A percentile compares a stretch with the other conserved stretches of the same genome.
Conservation (phyloP, 2,888 invertebrate genomes). For the Amorpha juglandis region DNA sequence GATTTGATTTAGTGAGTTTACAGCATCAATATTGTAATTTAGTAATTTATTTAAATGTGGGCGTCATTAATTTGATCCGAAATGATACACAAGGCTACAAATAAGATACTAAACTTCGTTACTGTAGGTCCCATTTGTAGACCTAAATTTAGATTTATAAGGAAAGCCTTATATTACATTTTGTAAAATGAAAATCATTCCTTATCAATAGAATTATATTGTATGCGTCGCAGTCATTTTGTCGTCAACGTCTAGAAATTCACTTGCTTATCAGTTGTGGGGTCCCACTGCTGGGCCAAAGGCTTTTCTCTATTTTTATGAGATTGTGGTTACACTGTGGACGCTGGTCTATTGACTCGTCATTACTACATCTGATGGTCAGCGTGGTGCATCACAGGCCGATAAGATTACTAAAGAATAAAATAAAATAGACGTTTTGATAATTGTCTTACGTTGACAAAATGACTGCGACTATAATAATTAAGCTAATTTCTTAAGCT, state of each 20-base stretch:
- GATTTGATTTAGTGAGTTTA: too few species aligned
- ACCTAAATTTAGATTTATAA: constrained; percentile 21
- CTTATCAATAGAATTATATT: background rate
- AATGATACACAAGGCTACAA: background rate
- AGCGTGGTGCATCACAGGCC: too few species aligned
- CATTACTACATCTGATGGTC: too few species aligned
- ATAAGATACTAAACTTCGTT: background rate
- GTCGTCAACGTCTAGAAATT: background rate
- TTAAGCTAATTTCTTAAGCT: constrained; percentile 3
- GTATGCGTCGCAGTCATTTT: background rate
- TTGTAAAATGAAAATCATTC: constrained; percentile 31
- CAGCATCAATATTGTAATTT: background rate
- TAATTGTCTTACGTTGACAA: background rate
- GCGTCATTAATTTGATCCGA: background rate
- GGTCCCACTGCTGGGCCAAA: too few species aligned
- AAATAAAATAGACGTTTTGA: background rate
- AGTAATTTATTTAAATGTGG: background rate
- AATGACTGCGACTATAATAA: constrained; percentile 6
- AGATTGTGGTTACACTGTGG: too few species aligned
- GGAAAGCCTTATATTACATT: constrained; percentile 58
- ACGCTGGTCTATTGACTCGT: too few species aligned
- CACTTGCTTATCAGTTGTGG: too few species aligned
- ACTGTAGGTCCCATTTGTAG: constrained; percentile 11
- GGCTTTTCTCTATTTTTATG: too few species aligned
- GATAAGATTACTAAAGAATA: too few species aligned